Conservation (phyloP, 2,888 invertebrate species). For the Synergus itoensis region DNA sequence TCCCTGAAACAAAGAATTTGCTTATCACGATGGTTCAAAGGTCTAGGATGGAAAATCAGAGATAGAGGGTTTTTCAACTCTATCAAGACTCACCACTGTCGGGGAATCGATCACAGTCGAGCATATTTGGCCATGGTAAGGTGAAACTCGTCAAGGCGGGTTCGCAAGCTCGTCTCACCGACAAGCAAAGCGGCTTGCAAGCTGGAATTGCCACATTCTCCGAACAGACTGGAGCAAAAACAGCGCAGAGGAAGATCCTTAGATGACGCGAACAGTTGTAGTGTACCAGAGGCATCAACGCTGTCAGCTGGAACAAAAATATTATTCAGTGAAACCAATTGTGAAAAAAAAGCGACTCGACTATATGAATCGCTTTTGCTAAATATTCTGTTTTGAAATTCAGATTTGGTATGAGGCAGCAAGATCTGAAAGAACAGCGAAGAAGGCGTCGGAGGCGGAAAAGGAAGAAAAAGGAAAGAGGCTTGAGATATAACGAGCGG, state of each 20-base stretch:
- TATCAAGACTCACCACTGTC: slow-evolving; percentile 79
- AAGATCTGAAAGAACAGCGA: slow-evolving; percentile 25
- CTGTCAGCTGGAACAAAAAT: slow-evolving; percentile 83
- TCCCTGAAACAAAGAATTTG: slow-evolving; percentile 72
- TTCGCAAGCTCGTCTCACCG: slow-evolving; percentile 86
- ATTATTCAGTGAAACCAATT: not conserved
- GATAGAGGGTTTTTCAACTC: not conserved
- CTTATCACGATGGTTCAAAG: slow-evolving; percentile 39
- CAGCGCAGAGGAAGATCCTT: slow-evolving; percentile 92
- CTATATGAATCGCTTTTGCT: slow-evolving; percentile 38
- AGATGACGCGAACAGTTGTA: slow-evolving; percentile 90
- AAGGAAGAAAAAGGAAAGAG: slow-evolving; percentile 49
- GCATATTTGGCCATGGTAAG: slow-evolving; percentile 85
- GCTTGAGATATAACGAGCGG: slow-evolving; percentile 73
- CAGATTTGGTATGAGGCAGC: slow-evolving; percentile 13
- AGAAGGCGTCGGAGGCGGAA: slow-evolving; percentile 54
- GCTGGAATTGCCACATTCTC: slow-evolving; percentile 92
- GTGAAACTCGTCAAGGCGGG: slow-evolving; percentile 83
- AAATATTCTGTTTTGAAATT: slow-evolving; percentile 35
- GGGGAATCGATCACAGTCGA: slow-evolving; percentile 90
- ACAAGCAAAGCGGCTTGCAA: slow-evolving; percentile 91
- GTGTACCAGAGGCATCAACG: slow-evolving; percentile 86
- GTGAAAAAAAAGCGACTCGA: too few species aligned
- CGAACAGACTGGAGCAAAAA: slow-evolving; percentile 94
- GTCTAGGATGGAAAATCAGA: slow-evolving; percentile 48